Conservation (phyloP, 2,888 invertebrate genomes). For the Drosophila birchii region DNA sequence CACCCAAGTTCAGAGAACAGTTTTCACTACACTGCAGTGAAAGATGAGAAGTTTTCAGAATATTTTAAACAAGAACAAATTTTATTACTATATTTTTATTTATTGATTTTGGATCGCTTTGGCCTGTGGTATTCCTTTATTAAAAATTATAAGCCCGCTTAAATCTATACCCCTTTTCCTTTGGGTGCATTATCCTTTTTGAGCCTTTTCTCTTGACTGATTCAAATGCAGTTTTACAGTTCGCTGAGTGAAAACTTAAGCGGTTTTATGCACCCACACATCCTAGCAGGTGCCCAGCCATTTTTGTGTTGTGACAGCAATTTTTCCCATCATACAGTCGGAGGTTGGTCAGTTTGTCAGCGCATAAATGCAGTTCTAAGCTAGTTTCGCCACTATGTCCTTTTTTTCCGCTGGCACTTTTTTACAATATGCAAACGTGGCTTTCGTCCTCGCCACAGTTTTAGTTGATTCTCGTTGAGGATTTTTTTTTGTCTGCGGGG, state of each 20-base stretch:
- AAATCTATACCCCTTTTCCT: background rate
- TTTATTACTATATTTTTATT: no score
- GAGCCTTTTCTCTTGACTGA: slow-evolving; percentile 38
- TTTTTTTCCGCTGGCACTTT: slow-evolving; percentile 22
- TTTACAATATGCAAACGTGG: slow-evolving; percentile 67
- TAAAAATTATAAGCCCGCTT: background rate
- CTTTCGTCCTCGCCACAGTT: slow-evolving; percentile 37
- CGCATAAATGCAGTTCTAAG: slow-evolving; percentile 72
- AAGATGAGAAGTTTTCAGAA: no score
- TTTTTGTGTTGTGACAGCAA: slow-evolving; percentile 76
- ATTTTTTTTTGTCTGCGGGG: slow-evolving; percentile 7
- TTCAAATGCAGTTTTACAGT: slow-evolving; percentile 78
- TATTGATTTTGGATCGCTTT: background rate
- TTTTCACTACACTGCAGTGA: slow-evolving; percentile 11
- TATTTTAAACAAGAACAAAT: background rate
- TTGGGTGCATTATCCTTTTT: background rate
- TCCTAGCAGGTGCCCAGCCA: slow-evolving; percentile 34
- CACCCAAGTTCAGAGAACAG: slow-evolving; percentile 37
- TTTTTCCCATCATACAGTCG: slow-evolving; percentile 63
- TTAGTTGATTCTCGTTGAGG: slow-evolving; percentile 45
- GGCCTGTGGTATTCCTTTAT: no score
- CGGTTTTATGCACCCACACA: slow-evolving; percentile 60
- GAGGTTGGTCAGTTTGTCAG: slow-evolving; percentile 73
- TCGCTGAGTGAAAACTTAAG: slow-evolving; percentile 77
- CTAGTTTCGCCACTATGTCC: slow-evolving; percentile 55